These are phyloP conservation scores for Solen grandis DNA, from an alignment of 1,140 invertebrate species.

Conservation along the genomic window DNA sequence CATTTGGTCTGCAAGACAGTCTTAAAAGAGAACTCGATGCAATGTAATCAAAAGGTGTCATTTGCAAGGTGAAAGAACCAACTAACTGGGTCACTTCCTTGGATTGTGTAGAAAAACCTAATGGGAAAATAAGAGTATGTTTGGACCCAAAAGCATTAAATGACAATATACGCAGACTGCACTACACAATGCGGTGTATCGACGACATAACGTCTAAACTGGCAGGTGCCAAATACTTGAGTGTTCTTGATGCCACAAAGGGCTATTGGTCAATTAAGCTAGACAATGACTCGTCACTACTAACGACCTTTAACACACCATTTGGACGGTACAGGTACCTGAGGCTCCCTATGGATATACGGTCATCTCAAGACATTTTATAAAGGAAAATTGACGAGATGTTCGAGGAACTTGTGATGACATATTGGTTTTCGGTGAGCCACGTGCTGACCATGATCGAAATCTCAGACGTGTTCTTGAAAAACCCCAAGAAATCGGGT, in stretches of 20 bases:
- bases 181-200: constrained; percentile 45
- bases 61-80: constrained; percentile 58
- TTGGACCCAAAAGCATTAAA: constrained; percentile 48
- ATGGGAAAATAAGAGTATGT: constrained; percentile 17
- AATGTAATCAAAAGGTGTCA: constrained; percentile 52
- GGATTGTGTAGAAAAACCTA: constrained; percentile 54
- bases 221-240: constrained; percentile 5
- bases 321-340: constrained; percentile 63
- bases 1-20: constrained; percentile 19
- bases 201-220: constrained; percentile 34
- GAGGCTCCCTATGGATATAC: constrained; percentile 54
- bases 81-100: constrained; percentile 65
- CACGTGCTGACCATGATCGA: no score
- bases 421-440: constrained; percentile 67
- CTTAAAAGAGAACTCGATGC: constrained; percentile 61
- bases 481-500: constrained; percentile 77
- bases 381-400: constrained; percentile 59
- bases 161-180: constrained; percentile 6
- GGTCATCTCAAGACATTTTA: constrained; percentile 48
- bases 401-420: constrained; percentile 72
- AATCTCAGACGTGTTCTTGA: constrained; percentile 76
- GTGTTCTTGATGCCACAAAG: constrained; percentile 1
- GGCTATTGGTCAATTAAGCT: constrained; percentile 75
- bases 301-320: constrained; percentile 73
- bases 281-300: constrained; percentile 58